Conservation (phyloP, 1,140 invertebrate genomes). For the Zophobas atratus region DNA sequence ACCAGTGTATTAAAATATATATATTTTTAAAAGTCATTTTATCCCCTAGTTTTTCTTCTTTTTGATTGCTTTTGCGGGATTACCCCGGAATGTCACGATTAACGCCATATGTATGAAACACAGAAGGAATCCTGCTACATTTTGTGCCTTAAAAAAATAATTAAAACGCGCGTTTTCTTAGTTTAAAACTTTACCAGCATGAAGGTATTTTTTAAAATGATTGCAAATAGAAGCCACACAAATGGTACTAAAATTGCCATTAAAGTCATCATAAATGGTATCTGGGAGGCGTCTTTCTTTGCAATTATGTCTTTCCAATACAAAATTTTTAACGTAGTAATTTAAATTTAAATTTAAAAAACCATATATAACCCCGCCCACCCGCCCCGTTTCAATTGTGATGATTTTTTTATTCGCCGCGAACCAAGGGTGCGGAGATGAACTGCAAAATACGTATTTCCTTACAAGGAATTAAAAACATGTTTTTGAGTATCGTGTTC, state of each 20-base stretch:
- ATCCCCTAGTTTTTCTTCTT: slow-evolving; percentile 22
- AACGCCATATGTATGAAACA: slow-evolving; percentile 76
- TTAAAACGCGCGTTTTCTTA: slow-evolving; percentile 47
- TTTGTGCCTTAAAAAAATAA: slow-evolving; percentile 77
- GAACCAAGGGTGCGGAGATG: too few relatives aligned
- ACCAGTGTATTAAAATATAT: too few relatives aligned
- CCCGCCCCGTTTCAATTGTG: too few relatives aligned
- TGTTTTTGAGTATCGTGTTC: too few relatives aligned
- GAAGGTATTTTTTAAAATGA: slow-evolving; percentile 83
- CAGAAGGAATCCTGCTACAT: slow-evolving; percentile 75
- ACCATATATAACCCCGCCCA: too few relatives aligned
- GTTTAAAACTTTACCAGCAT: slow-evolving; percentile 77
- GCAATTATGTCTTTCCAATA: slow-evolving; percentile 79
- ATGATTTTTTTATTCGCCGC: too few relatives aligned
- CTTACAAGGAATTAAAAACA: too few relatives aligned
- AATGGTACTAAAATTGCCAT: slow-evolving; percentile 82
- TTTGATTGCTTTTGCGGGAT: slow-evolving; percentile 1
- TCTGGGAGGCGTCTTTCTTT: slow-evolving; percentile 82
- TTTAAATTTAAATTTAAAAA: slow-evolving; percentile 36
- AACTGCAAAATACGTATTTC: too few relatives aligned
- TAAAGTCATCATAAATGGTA: slow-evolving; percentile 88
- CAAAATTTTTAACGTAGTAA: slow-evolving; percentile 25
- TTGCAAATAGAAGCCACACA: slow-evolving; percentile 86
- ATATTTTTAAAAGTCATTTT: background rate
- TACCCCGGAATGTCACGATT: slow-evolving; percentile 66